Conservation (phyloP, 2,888 invertebrate species). For the Rosalia funebris region DNA sequence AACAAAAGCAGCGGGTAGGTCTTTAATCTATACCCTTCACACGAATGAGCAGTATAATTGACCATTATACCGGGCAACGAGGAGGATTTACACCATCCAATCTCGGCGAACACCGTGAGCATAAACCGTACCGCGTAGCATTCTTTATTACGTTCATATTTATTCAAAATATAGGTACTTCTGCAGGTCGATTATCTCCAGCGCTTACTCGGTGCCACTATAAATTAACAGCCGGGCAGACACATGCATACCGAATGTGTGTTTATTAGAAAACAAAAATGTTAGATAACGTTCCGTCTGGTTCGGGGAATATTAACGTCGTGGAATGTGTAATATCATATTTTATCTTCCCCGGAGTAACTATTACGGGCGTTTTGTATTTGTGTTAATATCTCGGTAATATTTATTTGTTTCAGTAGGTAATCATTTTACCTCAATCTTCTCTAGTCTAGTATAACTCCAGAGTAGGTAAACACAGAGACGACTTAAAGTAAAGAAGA, state of each 20-base stretch:
- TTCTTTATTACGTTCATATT: slow-evolving; percentile 17
- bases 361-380: background rate
- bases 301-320: slow-evolving; percentile 15
- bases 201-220: slow-evolving; percentile 9
- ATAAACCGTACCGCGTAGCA: slow-evolving; percentile 7
- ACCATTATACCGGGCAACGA: slow-evolving; percentile 3
- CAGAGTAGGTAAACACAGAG: too few relatives aligned
- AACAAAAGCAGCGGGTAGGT: background rate
- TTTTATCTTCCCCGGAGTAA: slow-evolving; percentile 14
- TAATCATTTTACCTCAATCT: too few relatives aligned
- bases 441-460: too few relatives aligned
- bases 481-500: too few relatives aligned
- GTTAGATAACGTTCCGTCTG: slow-evolving; percentile 28
- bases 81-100: slow-evolving; percentile 14
- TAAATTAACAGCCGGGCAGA: slow-evolving; percentile 30
- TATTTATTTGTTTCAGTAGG: too few relatives aligned
- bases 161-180: slow-evolving; percentile 20
- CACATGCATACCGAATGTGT: slow-evolving; percentile 37
- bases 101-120: slow-evolving; percentile 13
- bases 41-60: slow-evolving; percentile 5
- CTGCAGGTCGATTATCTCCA: slow-evolving; percentile 35
- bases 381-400: too few relatives aligned
- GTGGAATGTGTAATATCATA: slow-evolving; percentile 28
- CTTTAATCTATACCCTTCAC: slow-evolving; percentile 5
- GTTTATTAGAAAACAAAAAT: slow-evolving; percentile 41